Base-by-base conservation (phyloP, 2,888 invertebrate genomes). In the Adineta ricciae region DNA sequence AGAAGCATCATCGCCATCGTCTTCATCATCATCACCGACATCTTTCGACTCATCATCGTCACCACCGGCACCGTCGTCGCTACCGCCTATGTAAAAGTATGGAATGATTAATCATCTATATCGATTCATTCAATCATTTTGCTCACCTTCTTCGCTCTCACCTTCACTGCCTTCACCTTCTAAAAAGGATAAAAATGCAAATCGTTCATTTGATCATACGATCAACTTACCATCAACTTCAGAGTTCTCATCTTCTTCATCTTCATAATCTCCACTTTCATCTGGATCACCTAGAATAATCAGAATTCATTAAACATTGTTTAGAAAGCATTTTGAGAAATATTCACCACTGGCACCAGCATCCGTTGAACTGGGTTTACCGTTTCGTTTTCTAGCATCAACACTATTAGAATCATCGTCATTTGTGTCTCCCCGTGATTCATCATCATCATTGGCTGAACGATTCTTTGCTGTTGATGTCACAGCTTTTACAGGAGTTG, bases 11-110 rank as follows among this genome's bases (percentile, higher is more conserved):
- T 78, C 78, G 14, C n/a, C 78, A 1, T 78, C 78, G 8, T 78
- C 78, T 41, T 78, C 78, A 78, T 78, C 78, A 7, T 78, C 78
- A 38, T 78, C 78, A 41, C 78, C 78, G 41, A 41, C 78, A 24
- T 41, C 78, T 78, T 78, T 78, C n/a, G 78, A 78, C 14, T 78
- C 78, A 78, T 78, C 78, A 41, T 78, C 78, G 8, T 78, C 78
- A n/a, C 36, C 78, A 41, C 78, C 78, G 32, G 64, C 64, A 78
- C 78, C 78, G 8, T 11, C 38, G 9, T 38, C 78, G 19, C 78
- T 41, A 41, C 14, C 78, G 19, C 11, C 78, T 78, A 78, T 78
- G 4, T 7, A 78, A 24, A 41, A 41, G n/a, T 46, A 46, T 46
- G 11, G 11, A 46, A 46, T 46, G 11, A 46, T n/a, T n/a, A n/a